A percentile compares a stretch with the other conserved stretches of the same genome.
Conservation (phyloP, 2,797 vertebrate genomes). For the Eidolon dupreanum region DNA sequence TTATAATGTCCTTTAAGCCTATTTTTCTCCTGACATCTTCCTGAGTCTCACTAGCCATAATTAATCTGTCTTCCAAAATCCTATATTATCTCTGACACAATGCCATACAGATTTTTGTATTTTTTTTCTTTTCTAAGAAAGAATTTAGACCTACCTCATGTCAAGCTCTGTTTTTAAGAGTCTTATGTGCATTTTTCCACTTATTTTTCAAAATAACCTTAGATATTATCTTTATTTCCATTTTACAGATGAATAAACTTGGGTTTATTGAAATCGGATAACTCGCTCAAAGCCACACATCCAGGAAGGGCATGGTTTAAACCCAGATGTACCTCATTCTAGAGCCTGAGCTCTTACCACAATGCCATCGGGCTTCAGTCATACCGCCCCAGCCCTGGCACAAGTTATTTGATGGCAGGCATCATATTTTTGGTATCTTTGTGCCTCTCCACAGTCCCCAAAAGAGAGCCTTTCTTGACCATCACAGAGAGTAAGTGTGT, state of each 20-base stretch:
- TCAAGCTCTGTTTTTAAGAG: neutral
- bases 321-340: neutral
- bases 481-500: neutral
- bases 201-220: constrained; percentile 25
- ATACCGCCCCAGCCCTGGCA: neutral
- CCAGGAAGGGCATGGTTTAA: neutral
- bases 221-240: constrained; percentile 12
- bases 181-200: neutral
- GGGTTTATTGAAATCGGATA: neutral
- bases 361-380: neutral
- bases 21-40: neutral
- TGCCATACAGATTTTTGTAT: neutral
- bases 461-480: neutral
- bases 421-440: neutral
- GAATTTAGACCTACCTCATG: neutral
- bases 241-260: constrained; percentile 40
- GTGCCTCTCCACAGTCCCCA: neutral
- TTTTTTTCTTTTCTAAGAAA: neutral
- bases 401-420: neutral
- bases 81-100: neutral
- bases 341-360: neutral
- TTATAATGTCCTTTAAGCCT: neutral
- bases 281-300: neutral
- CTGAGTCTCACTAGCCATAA: neutral
- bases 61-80: neutral